Base-by-base conservation (phyloP, 2,113 vertebrate species). In the Cololabis saira region DNA sequence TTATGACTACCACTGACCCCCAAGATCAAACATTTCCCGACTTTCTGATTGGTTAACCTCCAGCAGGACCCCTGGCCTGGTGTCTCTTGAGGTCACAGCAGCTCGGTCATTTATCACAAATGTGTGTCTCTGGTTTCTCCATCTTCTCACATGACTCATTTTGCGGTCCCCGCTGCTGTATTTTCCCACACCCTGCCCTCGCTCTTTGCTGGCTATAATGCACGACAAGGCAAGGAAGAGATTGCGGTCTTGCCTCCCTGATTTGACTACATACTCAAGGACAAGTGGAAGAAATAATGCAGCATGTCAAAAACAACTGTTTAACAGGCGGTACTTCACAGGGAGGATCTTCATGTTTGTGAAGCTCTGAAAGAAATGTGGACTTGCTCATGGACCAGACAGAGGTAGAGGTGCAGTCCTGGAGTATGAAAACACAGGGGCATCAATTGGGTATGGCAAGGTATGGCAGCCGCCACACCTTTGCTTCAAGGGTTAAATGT, bases 11-110 rank as follows among this genome's bases (percentile, higher is more conserved):
- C 15, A 22, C 41, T 65, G 56, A 67, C 24, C 62, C 12, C 47
- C 43, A 22, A 60, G 80, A 87, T 80, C 67, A 58, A 78, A 75
- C 51, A 55, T 62, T 76, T 80, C 67, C 78, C 71, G 52, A 40
- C 47, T 50, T 77, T 37, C 57, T 76, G 78, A 82, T 79, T 78
- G 80, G 67, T 71, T 65, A 52, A 82, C 79, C 71, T 71, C 53
- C 41, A 52, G 14, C 24, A 56, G 1, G 71, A 79, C 84, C 84
- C 74, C 66, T 79, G 74, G 77, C 71, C 80, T 42, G 43, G 53
- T 51, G 33, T 45, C 75, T 50, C 37, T n/a, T 42, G 68, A 87
- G 77, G 73, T 89, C 85, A 86, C 42, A 60, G 71, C 67, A 73
- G 80, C 74, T 67, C 52, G 4, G 37, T 61, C 59, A 57, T 85